Base-by-base conservation (phyloP, 2,797 vertebrate species). In the Australoheros facetus region DNA sequence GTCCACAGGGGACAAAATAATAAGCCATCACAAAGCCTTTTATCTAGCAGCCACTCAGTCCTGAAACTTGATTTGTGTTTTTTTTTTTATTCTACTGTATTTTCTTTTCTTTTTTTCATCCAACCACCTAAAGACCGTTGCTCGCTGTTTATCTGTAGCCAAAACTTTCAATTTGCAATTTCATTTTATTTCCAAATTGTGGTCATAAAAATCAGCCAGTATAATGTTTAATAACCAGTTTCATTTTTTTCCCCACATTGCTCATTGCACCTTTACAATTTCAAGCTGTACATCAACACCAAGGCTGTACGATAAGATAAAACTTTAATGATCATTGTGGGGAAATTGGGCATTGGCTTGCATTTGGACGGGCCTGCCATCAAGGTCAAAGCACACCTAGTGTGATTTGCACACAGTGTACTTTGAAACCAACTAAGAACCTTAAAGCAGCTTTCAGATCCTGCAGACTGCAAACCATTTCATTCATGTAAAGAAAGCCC, bases 1-100 rank as follows among this genome's bases (percentile, higher is more conserved):
- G 92, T 93, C 92, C 92, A 88, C 91, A 78, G 88, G 92, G 92
- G 90, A 92, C 83, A 53, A 81, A 91, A 90, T 91, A 93, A 92
- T 91, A 89, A 91, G 85, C 87, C 81, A 76, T 89, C 85, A 79
- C 80, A 57, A 87, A 90, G 91, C 77, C 81, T 82, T 91, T 93
- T 83, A 92, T 94, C 88, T 91, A 58, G 5, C 85, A 87, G 89
- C 87, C 83, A 85, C 80, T 88, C 78, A 71, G 73, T 86, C 87
- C 83, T 85, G 69, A 89, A 90, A 92, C 84, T 82, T 82, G 71
- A 86, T 82, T 86, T 82, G 69, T 73, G 73, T 39, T 84, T 85
- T 84, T 56, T 10, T 34, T 34, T 34, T 30, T 30, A 78, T 75
- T 88, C 69, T 48, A 86, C 75, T 54, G 71, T 71, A 85, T 85